phyloP scores from a whole-genome alignment of 1,140 invertebrate species.

The Drosophila sp. region DNA sequence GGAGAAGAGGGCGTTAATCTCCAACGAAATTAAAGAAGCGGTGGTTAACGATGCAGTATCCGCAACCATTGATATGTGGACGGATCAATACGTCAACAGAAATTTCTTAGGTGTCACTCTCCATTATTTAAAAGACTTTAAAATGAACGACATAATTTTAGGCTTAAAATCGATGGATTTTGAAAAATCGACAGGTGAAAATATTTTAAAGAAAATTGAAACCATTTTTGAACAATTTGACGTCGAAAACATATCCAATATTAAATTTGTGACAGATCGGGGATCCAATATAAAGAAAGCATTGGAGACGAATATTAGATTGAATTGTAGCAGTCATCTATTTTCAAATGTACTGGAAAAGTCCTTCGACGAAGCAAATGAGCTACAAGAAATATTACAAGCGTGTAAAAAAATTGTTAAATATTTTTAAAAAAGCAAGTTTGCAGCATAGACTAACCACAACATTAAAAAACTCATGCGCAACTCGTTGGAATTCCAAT shows the following conservation, averaged over 20 bases:
- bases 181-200: constrained; percentile 10
- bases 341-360: constrained; percentile 26
- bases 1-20: constrained; percentile 22
- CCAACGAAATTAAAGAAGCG: constrained; percentile 17
- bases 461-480: constrained; percentile 30
- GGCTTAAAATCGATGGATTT: constrained; percentile 28
- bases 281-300: constrained; percentile 5
- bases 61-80: constrained; percentile 16
- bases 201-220: constrained; percentile 16
- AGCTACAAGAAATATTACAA: constrained; percentile 18
- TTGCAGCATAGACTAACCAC: constrained; percentile 31
- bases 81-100: constrained; percentile 24
- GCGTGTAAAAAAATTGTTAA: constrained; percentile 27
- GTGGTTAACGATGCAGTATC: constrained; percentile 8
- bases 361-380: constrained; percentile 9
- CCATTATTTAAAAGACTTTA: constrained; percentile 21
- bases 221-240: constrained; percentile 7
- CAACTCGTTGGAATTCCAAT: constrained; percentile 37
- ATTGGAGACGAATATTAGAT: constrained; percentile 16
- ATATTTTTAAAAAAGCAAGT: constrained; percentile 34
- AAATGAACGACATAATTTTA: constrained; percentile 8
- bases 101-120: constrained; percentile 29
- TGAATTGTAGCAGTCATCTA: constrained; percentile 35
- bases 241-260: constrained; percentile 22
- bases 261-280: constrained; percentile 1